These are phyloP conservation scores for Corydoras sp. DNA, from an alignment of 2,113 vertebrate species.

Conservation along the genomic window DNA sequence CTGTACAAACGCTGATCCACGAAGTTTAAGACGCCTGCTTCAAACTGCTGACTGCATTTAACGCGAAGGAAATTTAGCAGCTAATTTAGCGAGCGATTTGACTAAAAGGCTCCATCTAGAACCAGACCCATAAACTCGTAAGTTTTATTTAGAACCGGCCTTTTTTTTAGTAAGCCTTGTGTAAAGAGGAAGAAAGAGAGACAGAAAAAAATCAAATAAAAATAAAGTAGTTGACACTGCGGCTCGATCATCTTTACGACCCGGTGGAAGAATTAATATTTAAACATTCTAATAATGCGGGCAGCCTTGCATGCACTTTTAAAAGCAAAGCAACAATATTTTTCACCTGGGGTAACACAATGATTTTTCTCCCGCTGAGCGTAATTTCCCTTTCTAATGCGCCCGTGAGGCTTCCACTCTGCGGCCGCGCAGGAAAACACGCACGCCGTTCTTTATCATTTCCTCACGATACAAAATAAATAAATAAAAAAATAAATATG, in stretches of 20 bases:
- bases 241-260: constrained; percentile 98
- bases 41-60: too few relatives aligned
- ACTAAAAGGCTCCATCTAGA: not conserved
- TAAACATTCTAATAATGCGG: constrained; percentile 99
- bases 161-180: constrained; percentile 7
- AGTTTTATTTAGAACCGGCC: constrained; percentile 15
- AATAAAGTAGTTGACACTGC: constrained; percentile 86
- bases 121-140: not conserved
- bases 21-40: too few relatives aligned
- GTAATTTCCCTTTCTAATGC: constrained; percentile 76
- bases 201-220: constrained; percentile 50
- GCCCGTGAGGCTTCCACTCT: constrained; percentile 58
- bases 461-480: constrained; percentile 39
- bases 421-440: constrained; percentile 47
- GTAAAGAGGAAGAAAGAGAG: constrained; percentile 69
- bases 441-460: constrained; percentile 59
- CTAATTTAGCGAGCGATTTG: not conserved
- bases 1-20: too few relatives aligned
- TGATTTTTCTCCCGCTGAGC: constrained; percentile 72
- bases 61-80: too few relatives aligned
- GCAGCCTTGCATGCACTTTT: constrained; percentile 96
- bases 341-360: constrained; percentile 86
- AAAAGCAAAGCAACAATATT: constrained; percentile 91
- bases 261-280: constrained; percentile 99
- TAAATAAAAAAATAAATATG: too few relatives aligned